Conservation (phyloP, 2,113 vertebrate species). For the Speoplatyrhinus poulsoni region DNA sequence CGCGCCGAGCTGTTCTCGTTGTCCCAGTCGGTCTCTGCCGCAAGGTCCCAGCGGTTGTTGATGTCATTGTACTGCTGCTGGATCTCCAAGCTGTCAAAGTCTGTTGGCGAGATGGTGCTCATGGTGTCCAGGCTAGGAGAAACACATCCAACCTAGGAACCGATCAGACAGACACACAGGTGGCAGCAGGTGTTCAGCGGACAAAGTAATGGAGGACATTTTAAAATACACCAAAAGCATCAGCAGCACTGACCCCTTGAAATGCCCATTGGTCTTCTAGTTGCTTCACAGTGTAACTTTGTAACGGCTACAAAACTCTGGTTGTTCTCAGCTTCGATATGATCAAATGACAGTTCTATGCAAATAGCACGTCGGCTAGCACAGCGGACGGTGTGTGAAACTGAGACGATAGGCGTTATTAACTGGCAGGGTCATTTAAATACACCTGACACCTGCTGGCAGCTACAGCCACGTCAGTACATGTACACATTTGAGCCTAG, state of each 20-base stretch:
- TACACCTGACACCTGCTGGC: conserved; percentile 5
- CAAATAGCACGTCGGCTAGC: conserved; percentile 38
- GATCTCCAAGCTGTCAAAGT: conserved; percentile 93
- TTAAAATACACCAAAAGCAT: not conserved
- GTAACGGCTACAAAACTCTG: conserved; percentile 6
- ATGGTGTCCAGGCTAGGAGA: conserved; percentile 75
- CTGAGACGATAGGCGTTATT: conserved; percentile 39
- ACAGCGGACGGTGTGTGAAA: conserved; percentile 33
- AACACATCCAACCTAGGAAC: conserved; percentile 70
- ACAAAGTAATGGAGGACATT: not conserved
- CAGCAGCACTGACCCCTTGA: conserved; percentile 9
- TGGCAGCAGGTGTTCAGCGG: too few species aligned
- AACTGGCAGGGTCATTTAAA: conserved; percentile 20
- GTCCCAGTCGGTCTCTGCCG: conserved; percentile 89
- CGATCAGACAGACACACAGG: conserved; percentile 7
- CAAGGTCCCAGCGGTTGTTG: conserved; percentile 94
- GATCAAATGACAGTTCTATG: conserved; percentile 32
- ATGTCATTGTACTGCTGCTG: conserved; percentile 95
- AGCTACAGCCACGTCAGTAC: not conserved
- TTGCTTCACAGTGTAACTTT: conserved; percentile 18
- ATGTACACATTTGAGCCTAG: too few species aligned
- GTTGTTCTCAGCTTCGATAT: conserved; percentile 28
- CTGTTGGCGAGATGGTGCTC: conserved; percentile 90
- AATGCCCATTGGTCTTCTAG: not conserved
- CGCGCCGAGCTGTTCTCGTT: conserved; percentile 93